Evolutionary conservation across 2,888 invertebrate species (phyloP).

Genomic region (Platypus cylindrus): DNA sequence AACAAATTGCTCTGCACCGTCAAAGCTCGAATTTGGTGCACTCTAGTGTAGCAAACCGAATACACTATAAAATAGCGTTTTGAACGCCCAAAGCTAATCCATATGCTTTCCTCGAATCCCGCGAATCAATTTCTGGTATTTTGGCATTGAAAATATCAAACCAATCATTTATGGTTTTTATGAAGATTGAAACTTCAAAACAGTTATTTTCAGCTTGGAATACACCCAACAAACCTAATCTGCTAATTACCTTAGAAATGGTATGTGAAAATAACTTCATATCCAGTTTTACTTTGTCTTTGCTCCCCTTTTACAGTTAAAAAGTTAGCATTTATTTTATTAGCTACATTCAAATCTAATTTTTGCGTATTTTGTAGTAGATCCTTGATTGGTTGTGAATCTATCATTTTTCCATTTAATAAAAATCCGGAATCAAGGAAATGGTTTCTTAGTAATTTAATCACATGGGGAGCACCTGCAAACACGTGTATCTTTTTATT

Average conservation of each 20-base stretch:
- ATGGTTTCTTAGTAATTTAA: slow-evolving; percentile 16
- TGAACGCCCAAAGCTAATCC: slow-evolving; percentile 4
- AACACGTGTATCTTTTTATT: slow-evolving; percentile 12
- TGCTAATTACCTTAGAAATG: slow-evolving; percentile 11
- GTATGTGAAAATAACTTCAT: slow-evolving; percentile 14
- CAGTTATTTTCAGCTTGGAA: slow-evolving; percentile 3
- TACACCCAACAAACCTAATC: slow-evolving; percentile 4
- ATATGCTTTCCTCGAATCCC: slow-evolving; percentile 5
- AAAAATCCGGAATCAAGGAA: slow-evolving; percentile 14
- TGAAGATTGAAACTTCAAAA: slow-evolving; percentile 3
- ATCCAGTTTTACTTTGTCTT: slow-evolving; percentile 12
- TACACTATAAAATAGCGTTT: slow-evolving; percentile 5
- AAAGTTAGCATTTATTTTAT: slow-evolving; percentile 13
- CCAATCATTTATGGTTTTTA: slow-evolving; percentile 8
- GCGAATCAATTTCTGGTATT: slow-evolving; percentile 3
- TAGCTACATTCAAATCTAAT: slow-evolving; percentile 15
- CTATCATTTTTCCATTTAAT: slow-evolving; percentile 13
- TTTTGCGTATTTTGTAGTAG: slow-evolving; percentile 12
- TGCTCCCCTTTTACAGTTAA: slow-evolving; percentile 13
- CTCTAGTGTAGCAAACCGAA: no score
- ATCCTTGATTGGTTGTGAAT: slow-evolving; percentile 15
- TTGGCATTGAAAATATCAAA: slow-evolving; percentile 12
- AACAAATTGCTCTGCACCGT: no score
- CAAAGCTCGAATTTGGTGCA: no score
- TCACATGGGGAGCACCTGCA: slow-evolving; percentile 17